phyloP scores from a whole-genome alignment of 2,888 invertebrate genomes.

The Phaonia tiefii region DNA sequence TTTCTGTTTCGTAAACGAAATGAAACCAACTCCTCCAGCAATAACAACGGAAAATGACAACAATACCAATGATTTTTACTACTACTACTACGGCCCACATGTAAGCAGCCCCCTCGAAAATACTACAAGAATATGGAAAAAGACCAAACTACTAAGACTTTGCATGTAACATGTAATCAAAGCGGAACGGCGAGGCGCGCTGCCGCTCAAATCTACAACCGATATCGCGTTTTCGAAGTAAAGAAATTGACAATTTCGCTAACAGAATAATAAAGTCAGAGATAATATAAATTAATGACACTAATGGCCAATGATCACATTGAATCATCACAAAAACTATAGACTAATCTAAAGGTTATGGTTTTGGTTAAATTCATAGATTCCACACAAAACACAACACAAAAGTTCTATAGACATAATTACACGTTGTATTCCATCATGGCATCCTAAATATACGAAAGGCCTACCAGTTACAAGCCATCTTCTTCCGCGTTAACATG shows the following conservation, averaged over 20 bases:
- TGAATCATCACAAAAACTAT: background rate
- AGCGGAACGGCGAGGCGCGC: too few species aligned
- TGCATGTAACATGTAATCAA: constrained; percentile 48
- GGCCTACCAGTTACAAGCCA: too few species aligned
- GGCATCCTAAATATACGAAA: too few species aligned
- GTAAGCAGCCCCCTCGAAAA: constrained; percentile 49
- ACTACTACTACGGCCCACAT: constrained; percentile 52
- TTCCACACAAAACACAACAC: too few species aligned
- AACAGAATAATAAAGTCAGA: constrained; percentile 25
- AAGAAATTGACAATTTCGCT: constrained; percentile 33
- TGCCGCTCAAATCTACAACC: background rate
- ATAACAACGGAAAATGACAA: constrained; percentile 2
- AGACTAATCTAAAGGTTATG: too few species aligned
- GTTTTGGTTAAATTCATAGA: too few species aligned
- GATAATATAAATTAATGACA: constrained; percentile 28
- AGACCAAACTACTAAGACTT: constrained; percentile 2
- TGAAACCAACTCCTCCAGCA: background rate
- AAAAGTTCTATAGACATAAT: too few species aligned
- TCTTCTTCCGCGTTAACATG: too few species aligned
- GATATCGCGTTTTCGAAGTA: background rate
- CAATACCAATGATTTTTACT: background rate
- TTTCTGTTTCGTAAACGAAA: background rate
- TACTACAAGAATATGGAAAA: constrained; percentile 17
- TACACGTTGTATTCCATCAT: too few species aligned
- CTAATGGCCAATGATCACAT: constrained; percentile 8